Evolutionary conservation across 2,113 vertebrate species (phyloP), one percentile per base, ranked within the genome.

Genomic region (Malurus elegans): DNA sequence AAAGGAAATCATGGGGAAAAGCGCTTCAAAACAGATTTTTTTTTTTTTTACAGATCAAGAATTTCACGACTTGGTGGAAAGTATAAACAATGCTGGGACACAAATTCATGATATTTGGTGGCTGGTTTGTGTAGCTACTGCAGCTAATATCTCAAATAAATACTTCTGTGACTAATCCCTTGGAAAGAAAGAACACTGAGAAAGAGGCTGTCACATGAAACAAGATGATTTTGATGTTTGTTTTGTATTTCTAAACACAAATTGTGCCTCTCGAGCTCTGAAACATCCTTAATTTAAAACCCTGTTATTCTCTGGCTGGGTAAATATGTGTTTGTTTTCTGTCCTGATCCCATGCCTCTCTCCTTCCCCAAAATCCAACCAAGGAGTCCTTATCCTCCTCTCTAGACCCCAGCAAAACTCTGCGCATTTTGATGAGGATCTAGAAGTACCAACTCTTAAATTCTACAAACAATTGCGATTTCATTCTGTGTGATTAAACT

Each of bases 131-230:
- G n/a, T 25, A 74, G 62, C 42, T 87, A 14, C 50, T 34, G 80
- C 54, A 58, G 71, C 47, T 71, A 90, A 80, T 90, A 95, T 44
- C 47, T 71, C 67, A 44, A 58, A 93, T 42, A 95, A 91, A 79
- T 74, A 74, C 56, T 91, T 80, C 64, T 0, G 0, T 94, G 92
- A 93, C 93, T 94, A 96, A 95, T 94, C 60, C 47, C n/a, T 80
- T 71, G 72, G 79, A 92, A 96, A 94, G 82, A 53, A 92, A 86
- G 78, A 93, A 45, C 53, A 88, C 48, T 60, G 93, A 84, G 87
- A 82, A 93, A 76, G 85, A 79, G 62, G 36, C 64, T 93, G 90
- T 93, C 88, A 88, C 64, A 81, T 18, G 69, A 69, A 96, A 74
- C 25, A 29, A 92, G 79, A 86, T 42, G 64, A 88, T 93, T 96